phyloP scores from a whole-genome alignment of 64 coral and sea anemone genomes.

The Pocillopora damicornis region DNA sequence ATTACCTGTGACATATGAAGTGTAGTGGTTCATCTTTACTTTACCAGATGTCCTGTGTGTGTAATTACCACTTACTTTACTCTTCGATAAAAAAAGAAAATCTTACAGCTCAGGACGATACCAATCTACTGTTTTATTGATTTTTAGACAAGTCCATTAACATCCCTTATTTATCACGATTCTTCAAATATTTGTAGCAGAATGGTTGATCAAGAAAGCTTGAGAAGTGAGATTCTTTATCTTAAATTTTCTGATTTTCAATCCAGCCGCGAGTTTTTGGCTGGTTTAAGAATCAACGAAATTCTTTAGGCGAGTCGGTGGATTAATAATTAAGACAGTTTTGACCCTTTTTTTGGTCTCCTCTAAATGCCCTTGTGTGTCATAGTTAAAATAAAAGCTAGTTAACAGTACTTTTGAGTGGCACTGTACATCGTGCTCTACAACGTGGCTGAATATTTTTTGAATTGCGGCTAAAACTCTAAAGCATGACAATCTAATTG shows the following conservation, averaged over 20 bases:
- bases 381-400: background rate
- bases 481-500: background rate
- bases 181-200: too few species aligned
- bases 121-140: too few species aligned
- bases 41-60: background rate
- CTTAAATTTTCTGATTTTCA: too few species aligned
- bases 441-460: background rate
- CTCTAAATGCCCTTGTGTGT: background rate
- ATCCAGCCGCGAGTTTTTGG: too few species aligned
- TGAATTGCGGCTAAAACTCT: background rate
- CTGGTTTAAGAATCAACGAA: too few species aligned
- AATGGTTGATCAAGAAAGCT: too few species aligned
- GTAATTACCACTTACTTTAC: background rate
- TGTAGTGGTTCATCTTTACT: background rate
- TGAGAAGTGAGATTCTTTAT: too few species aligned
- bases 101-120: background rate
- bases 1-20: slow-evolving; percentile 18
- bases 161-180: too few species aligned
- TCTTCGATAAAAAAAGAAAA: background rate
- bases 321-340: too few species aligned
- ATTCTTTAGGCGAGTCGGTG: too few species aligned
- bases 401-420: background rate
- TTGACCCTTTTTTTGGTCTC: background rate
- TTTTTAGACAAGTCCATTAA: too few species aligned
- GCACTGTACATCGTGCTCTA: background rate